These are phyloP conservation scores for Polymixis lichenea DNA, from an alignment of 2,888 invertebrate genomes.

Conservation along the genomic window DNA sequence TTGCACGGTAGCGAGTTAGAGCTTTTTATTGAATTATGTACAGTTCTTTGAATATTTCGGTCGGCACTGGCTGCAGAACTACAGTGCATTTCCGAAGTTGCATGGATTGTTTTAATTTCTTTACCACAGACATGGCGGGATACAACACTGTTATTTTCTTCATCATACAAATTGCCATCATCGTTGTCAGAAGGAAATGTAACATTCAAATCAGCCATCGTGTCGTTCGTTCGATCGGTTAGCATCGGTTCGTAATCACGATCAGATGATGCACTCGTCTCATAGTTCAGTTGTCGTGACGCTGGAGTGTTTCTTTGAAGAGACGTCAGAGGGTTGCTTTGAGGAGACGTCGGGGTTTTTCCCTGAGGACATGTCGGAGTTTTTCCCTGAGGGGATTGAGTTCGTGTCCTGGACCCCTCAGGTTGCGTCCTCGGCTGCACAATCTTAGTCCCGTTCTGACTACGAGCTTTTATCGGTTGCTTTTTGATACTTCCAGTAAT, in stretches of 20 bases:
- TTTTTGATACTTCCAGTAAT: conserved; percentile 81
- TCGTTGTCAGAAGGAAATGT: conserved; percentile 86
- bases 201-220: conserved; percentile 87
- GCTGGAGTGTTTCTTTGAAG: conserved; percentile 64
- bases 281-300: conserved; percentile 81
- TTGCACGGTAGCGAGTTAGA: conserved; percentile 44
- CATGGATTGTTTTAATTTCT: conserved; percentile 66
- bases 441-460: conserved; percentile 63
- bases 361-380: conserved; percentile 68
- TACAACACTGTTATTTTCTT: conserved; percentile 50
- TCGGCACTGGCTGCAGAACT: conserved; percentile 73
- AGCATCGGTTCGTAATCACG: conserved; percentile 81
- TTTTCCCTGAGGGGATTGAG: conserved; percentile 72
- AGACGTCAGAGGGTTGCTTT: conserved; percentile 69
- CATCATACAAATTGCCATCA: conserved; percentile 59
- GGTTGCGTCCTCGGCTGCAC: conserved; percentile 64
- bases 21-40: conserved; percentile 74
- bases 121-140: conserved; percentile 56
- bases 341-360: conserved; percentile 68
- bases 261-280: conserved; percentile 80
- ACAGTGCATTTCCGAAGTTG: conserved; percentile 52
- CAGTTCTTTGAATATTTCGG: conserved; percentile 73
- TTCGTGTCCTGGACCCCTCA: conserved; percentile 74
- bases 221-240: conserved; percentile 88
- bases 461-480: conserved; percentile 57